Base-by-base conservation (phyloP, 2,113 vertebrate species). In the Pontoporia blainvillei region DNA sequence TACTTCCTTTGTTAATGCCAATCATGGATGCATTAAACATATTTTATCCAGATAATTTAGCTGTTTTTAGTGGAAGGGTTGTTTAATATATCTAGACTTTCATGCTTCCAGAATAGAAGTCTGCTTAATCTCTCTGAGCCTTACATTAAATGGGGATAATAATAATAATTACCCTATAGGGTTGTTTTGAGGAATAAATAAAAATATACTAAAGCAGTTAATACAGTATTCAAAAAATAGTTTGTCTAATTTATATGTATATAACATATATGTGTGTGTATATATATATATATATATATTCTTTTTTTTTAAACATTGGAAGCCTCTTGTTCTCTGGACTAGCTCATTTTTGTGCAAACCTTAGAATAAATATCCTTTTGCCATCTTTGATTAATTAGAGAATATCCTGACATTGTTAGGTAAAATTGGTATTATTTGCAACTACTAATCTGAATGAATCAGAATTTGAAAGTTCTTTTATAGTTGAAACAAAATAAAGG, bases 401-500 rank as follows among this genome's bases (percentile, higher is more conserved):
- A 67, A 67, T 44, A 88, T 75, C 91, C 59, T 96, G 64, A 25
- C 14, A 57, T 61, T 97, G 21, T 13, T 66, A 89, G 79, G 29
- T 71, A 91, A 93, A 79, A 49, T 34, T 69, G n/a, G 79, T 76
- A 78, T 61, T 83, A 62, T 82, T 64, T 93, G 44, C 64, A 71
- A 52, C 34, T 81, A 91, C 71, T 62, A 4, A 75, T 72, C 54
- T 89, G 34, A 69, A 85, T 71, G 84, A 88, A 82, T 71, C 31
- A 44, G 39, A 73, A 39, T 59, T 72, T 66, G 31, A 31, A 44
- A 36, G 10, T 39, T 88, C 8, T 72, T 93, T 94, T 84, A 78
- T 20, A 87, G 25, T 78, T 39, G 71, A 94, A 95, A 86, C 62
- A 95, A 96, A 95, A 61, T 88, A 88, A 95, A 96, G 78, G 41